Conservation (phyloP, 2,113 vertebrate species). For the Tachycineta bicolor region DNA sequence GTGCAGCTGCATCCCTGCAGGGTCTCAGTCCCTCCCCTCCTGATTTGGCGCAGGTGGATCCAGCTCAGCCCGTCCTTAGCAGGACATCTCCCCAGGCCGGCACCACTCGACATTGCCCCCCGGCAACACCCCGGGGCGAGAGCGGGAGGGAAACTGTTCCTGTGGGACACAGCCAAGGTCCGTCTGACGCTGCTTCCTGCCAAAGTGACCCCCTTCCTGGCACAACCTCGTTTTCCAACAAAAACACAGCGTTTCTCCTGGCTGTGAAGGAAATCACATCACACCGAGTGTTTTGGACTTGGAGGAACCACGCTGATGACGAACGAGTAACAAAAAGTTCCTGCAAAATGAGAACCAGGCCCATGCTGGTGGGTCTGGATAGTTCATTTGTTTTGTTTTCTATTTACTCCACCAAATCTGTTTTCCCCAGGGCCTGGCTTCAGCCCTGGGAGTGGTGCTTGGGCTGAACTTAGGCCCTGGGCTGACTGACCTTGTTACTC, state of each 20-base stretch:
- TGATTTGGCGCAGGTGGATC: fast-evolving
- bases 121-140: not conserved
- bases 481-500: not conserved
- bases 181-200: not conserved
- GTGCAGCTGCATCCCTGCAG: not conserved
- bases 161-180: not conserved
- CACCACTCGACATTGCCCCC: fast-evolving
- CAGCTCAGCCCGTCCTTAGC: fast-evolving
- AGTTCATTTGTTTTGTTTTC: not conserved
- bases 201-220: not conserved
- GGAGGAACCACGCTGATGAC: not conserved
- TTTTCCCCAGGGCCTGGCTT: not conserved
- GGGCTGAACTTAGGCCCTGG: not conserved
- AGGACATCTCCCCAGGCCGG: fast-evolving
- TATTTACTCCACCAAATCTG: not conserved
- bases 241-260: not conserved
- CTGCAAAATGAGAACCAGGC: constrained; percentile 14
- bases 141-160: fast-evolving
- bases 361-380: not conserved
- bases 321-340: not conserved
- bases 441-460: not conserved
- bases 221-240: fast-evolving
- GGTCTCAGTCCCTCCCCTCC: not conserved
- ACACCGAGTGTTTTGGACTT: not conserved
- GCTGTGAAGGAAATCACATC: not conserved